Evolutionary conservation across 2,888 invertebrate genomes (phyloP).

Genomic region (Marasmarcha lunaedactyla): DNA sequence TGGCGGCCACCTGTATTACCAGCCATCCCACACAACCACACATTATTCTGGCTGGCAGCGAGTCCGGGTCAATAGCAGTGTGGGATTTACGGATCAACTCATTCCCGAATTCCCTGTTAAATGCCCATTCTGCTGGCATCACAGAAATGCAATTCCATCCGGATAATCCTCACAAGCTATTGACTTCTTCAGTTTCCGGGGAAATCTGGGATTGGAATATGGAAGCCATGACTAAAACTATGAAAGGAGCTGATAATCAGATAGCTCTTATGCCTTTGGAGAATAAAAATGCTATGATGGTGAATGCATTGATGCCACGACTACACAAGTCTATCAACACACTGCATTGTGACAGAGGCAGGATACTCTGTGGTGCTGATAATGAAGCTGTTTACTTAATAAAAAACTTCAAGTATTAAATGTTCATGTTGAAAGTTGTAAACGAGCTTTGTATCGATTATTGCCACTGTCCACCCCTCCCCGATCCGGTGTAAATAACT

Average conservation of each 20-base stretch:
- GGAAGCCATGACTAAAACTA: conserved; percentile 55
- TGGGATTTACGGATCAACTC: conserved; percentile 91
- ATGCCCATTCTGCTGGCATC: conserved; percentile 80
- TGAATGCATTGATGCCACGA: conserved; percentile 79
- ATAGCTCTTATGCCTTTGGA: conserved; percentile 77
- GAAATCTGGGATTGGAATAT: conserved; percentile 93
- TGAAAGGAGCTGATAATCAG: conserved; percentile 40
- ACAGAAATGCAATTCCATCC: conserved; percentile 92
- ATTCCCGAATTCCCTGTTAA: conserved; percentile 84
- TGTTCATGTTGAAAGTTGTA: too few species aligned
- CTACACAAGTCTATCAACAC: conserved; percentile 85
- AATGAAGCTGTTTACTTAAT: conserved; percentile 90
- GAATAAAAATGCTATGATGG: conserved; percentile 76
- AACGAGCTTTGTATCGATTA: too few species aligned
- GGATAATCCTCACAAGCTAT: conserved; percentile 84
- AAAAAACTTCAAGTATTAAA: conserved; percentile 70
- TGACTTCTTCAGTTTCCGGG: conserved; percentile 84
- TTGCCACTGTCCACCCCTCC: too few species aligned
- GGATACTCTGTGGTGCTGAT: conserved; percentile 86
- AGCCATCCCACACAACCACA: conserved; percentile 91
- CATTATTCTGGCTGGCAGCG: conserved; percentile 84
- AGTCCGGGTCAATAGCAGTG: conserved; percentile 87
- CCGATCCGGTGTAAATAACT: too few species aligned
- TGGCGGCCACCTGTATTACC: conserved; percentile 80
- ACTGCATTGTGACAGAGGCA: conserved; percentile 80